phyloP scores from a whole-genome alignment of 1,140 invertebrate genomes.

The Sesamia nonagrioides region DNA sequence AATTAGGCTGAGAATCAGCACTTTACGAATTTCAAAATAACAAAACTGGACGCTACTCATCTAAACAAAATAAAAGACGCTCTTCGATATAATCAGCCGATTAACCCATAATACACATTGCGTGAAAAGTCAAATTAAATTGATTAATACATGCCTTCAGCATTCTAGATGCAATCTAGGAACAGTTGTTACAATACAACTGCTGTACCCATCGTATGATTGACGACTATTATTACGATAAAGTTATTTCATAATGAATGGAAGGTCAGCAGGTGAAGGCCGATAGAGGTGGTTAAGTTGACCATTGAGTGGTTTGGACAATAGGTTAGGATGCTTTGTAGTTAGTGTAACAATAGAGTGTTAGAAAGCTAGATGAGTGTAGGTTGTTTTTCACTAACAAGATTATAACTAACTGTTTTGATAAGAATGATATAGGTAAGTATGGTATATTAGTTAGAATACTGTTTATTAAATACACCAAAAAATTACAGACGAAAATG shows the following conservation, averaged over 20 bases:
- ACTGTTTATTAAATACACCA: too few species aligned
- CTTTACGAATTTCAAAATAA: too few species aligned
- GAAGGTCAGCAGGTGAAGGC: not conserved
- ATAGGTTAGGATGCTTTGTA: not conserved
- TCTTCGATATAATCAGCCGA: not conserved
- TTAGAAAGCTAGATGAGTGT: not conserved
- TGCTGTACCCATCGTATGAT: conserved; percentile 3
- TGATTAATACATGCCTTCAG: conserved; percentile 2
- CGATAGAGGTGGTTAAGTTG: not conserved
- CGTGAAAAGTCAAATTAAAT: conserved; percentile 26
- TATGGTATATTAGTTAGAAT: too few species aligned
- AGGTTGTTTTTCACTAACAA: too few species aligned
- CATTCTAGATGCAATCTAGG: conserved; percentile 15
- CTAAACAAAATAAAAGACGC: too few species aligned
- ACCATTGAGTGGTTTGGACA: not conserved
- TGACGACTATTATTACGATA: not conserved
- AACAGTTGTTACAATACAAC: conserved; percentile 5
- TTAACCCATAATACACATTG: not conserved
- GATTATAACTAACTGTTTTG: too few species aligned
- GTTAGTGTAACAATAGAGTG: not conserved
- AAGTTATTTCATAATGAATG: not conserved
- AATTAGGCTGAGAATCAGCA: too few species aligned
- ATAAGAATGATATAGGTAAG: too few species aligned
- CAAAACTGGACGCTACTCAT: too few species aligned
- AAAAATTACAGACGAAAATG: too few species aligned